phyloP scores from a whole-genome alignment of 35 echinoderm and acorn worm genomes.

The Apostichopus japonicus region DNA sequence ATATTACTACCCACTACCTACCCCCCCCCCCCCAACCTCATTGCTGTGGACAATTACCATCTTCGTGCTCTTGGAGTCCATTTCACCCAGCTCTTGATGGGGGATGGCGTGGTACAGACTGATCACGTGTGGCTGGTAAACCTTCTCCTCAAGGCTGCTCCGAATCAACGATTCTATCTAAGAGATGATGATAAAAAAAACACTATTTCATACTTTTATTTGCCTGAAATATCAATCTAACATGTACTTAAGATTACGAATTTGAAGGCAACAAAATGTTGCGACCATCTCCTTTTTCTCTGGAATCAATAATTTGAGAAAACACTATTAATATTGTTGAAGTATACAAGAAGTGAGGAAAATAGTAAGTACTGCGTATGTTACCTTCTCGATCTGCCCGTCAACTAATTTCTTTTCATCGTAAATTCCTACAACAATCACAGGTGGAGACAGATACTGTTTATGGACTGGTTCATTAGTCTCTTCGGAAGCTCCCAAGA shows the following conservation, averaged over 20 bases:
- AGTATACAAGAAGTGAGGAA: too few relatives aligned
- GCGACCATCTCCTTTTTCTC: too few relatives aligned
- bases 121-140: constrained; percentile 39
- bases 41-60: neutral
- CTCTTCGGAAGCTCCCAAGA: neutral
- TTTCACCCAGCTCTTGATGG: constrained; percentile 6
- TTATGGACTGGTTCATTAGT: neutral
- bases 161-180: constrained; percentile 32
- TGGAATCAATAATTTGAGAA: too few relatives aligned
- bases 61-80: constrained; percentile 28
- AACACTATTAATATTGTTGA: too few relatives aligned
- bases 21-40: neutral
- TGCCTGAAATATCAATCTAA: too few relatives aligned
- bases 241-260: too few relatives aligned
- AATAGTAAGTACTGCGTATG: too few relatives aligned
- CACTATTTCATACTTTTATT: too few relatives aligned
- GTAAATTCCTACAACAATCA: constrained; percentile 33
- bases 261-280: too few relatives aligned
- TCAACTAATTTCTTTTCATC: constrained; percentile 1
- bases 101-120: constrained; percentile 42
- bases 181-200: neutral
- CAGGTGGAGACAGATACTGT: constrained; percentile 30
- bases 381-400: constrained; percentile 17
- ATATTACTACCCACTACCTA: too few relatives aligned
- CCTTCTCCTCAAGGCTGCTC: constrained; percentile 30